Base-by-base conservation (phyloP, 2,888 invertebrate species). In the Stenoptilia bipunctidactyla region DNA sequence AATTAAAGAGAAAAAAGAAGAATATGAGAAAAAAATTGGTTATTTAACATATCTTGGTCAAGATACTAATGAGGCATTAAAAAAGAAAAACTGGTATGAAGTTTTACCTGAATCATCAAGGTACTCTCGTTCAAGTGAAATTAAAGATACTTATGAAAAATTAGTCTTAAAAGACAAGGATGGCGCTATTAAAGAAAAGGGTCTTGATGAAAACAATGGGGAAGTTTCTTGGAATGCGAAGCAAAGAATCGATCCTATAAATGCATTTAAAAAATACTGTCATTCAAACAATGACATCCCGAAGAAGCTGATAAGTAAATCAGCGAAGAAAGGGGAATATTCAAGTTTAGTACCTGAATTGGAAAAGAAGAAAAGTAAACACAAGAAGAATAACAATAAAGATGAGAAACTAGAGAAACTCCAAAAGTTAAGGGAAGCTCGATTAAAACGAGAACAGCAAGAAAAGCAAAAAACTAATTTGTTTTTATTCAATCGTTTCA, bases 11-110 rank as follows among this genome's bases (percentile, higher is more conserved):
- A 97, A 97, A 64, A 90, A 92, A 62, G 97, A 98, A 68, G 95
- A 96, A 55, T 97, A 97, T 85, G 98, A 99, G 66, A 98, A 97
- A 64, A 94, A 96, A 79, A 96, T 99, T 60, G 98, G 99, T 0
- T 94, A 97, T 57, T 85, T 98, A 30, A 97, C 96, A 2, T 98
- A 97, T 76, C 85, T 98, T 40, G 98, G 97, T 0, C 97, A 98
- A 74, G 94, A 94, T 58, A 92, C 93, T 27, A 91, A 93, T 72
- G 94, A 95, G 76, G 89, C 90, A 1, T 86, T 91, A n/a, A 93
- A 92, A 27, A 90, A 92, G 57, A 89, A 88, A 53, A 94, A 92
- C 53, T 97, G 97, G 97, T 97, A 96, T 77, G 91, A 95, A 67
- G 85, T 90, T 40, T 67, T 86, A 14, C 92, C 93, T 35, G 82